Evolutionary conservation across 2,888 invertebrate genomes (phyloP), one percentile per base, ranked within the genome.

Genomic region (Stramonita haemastoma): DNA sequence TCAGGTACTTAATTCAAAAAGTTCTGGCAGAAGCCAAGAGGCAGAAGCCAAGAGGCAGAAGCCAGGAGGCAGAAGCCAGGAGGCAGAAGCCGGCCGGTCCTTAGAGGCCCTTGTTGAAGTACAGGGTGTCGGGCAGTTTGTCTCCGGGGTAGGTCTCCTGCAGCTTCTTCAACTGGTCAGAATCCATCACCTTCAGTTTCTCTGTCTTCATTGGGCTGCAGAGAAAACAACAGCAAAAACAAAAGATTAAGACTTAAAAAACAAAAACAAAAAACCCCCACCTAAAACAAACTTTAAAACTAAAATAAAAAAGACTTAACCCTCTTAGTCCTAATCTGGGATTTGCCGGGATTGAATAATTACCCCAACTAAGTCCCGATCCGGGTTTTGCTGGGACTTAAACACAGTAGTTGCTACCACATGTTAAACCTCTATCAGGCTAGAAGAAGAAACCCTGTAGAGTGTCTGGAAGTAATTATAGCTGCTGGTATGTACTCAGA

Each of bases 41-140:
- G 32, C 13, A n/a, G 73, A 73, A 73, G n/a, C 8, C 4, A 46
- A 8, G 79, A 32, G 32, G 32, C 13, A n/a, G 73, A 73, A 73
- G n/a, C 8, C 4, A 8, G 22, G 22, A 26, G 26, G 66, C 26
- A 2, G 66, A 66, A 46, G 46, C 46, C 2, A 46, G 46, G 79
- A 32, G 32, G 32, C 13, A n/a, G 73, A 73, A 73, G n/a, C 8
- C 4, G 6, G 22, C 6, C 22, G 1, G n/a, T 26, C 22, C 34
- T 34, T 86, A 98, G 93, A 98, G 96, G 56, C 98, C 98, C 96
- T 98, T 98, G 96, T 98, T 98, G 96, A 98, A 98, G 96, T 98
- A 98, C 0, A 98, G 97, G 84, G 97, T 97, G 89, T 97, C 96
- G 0, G 98, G 98, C 36, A 98, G 96, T 89, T 97, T 97, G 1